These are phyloP conservation scores for Intellagama lesueurii DNA, from an alignment of 2,797 vertebrate species.

Conservation along the genomic window DNA sequence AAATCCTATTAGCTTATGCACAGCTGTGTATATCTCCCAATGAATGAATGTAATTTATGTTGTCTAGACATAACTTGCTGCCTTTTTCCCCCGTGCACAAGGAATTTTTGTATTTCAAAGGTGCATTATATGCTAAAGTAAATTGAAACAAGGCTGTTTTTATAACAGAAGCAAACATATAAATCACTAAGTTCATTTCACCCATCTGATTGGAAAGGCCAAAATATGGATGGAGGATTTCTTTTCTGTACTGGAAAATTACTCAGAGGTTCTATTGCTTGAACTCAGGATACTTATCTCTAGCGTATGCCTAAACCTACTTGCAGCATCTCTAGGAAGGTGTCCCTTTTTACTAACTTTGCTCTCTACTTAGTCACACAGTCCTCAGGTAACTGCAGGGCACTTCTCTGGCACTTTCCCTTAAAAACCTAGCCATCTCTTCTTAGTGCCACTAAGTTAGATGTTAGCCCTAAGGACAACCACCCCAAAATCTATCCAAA, in stretches of 20 bases:
- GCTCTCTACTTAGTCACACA: no score
- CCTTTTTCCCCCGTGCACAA: not conserved
- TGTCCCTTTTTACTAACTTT: no score
- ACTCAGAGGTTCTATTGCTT: not conserved
- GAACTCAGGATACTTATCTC: not conserved
- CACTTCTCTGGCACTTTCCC: no score
- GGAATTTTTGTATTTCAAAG: constrained; percentile 10
- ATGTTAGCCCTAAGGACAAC: not conserved
- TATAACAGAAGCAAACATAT: not conserved
- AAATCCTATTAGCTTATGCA: not conserved
- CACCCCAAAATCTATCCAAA: not conserved
- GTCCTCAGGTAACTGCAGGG: no score
- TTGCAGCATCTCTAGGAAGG: not conserved
- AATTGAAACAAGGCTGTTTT: not conserved
- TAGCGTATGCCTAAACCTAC: not conserved
- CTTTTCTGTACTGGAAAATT: not conserved
- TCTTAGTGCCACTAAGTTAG: no score
- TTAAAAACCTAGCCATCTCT: no score
- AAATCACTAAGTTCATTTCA: not conserved
- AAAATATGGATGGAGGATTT: not conserved
- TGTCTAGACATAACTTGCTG: not conserved
- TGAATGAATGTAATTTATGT: constrained; percentile 20
- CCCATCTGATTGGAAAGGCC: not conserved
- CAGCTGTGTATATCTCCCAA: not conserved
- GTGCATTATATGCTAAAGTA: constrained; percentile 2